Percentiles rank a stretch among this genome's conserved stretches.
These are phyloP conservation scores for Digitonthophagus gazella DNA, from an alignment of 2,888 invertebrate species.

Conservation along the genomic window DNA sequence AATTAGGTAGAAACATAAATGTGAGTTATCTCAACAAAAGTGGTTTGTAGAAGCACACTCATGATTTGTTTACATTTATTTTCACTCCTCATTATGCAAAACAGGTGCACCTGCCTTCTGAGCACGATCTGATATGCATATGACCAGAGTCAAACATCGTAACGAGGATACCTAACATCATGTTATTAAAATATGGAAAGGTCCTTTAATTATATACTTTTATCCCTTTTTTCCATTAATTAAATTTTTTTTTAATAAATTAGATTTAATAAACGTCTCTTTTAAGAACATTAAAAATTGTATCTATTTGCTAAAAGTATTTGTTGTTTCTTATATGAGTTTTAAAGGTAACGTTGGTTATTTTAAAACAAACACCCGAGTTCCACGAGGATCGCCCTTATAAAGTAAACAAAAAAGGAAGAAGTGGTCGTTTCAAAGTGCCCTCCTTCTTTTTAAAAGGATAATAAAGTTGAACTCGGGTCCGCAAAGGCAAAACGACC, in stretches of 20 bases:
- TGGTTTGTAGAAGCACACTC: too few relatives aligned
- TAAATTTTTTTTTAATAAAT: too few relatives aligned
- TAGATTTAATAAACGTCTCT: too few relatives aligned
- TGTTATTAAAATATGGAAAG: neutral
- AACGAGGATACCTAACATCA: neutral
- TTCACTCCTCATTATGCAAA: neutral
- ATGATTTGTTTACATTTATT: neutral
- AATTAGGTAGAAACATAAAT: too few relatives aligned
- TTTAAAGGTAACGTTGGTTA: too few relatives aligned
- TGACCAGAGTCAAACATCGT: neutral
- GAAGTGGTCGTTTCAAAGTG: neutral
- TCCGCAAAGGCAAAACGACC: conserved; percentile 10
- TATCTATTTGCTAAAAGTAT: too few relatives aligned
- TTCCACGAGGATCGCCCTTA: neutral
- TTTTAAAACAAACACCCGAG: neutral
- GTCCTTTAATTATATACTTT: neutral
- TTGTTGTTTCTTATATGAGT: neutral
- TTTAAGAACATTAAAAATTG: too few relatives aligned
- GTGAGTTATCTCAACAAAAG: too few relatives aligned
- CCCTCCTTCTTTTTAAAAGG: conserved; percentile 12
- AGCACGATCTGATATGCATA: neutral
- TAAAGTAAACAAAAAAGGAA: neutral
- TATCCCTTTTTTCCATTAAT: too few relatives aligned
- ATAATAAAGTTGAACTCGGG: conserved; percentile 25
- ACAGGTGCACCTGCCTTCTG: neutral